Conservation (phyloP, 2,888 invertebrate species). For the Ormyrus labotus region DNA sequence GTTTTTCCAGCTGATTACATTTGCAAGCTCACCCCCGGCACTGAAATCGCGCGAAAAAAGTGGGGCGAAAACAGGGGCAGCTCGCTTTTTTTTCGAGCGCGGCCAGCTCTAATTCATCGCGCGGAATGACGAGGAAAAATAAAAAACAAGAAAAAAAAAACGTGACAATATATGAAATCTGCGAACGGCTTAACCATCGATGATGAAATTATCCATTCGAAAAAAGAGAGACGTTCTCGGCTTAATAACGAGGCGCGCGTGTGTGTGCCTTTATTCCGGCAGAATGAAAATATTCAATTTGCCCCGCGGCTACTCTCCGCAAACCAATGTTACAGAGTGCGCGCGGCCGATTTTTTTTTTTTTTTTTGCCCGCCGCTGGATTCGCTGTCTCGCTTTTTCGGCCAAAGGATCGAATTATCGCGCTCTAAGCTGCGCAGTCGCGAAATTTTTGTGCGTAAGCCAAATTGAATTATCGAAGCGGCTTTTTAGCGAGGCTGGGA, state of each 20-base stretch:
- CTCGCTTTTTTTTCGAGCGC: no score
- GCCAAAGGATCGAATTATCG: constrained; percentile 1
- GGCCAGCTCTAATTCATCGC: no score
- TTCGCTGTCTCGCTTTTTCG: neutral
- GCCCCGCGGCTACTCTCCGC: neutral
- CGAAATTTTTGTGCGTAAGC: neutral
- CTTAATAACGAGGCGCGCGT: neutral
- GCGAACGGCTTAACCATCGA: constrained; percentile 3
- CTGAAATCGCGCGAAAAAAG: no score
- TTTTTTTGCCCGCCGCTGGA: neutral
- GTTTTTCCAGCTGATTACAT: constrained; percentile 25
- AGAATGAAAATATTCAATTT: constrained; percentile 46
- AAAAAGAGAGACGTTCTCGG: neutral
- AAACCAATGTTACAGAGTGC: constrained; percentile 38
- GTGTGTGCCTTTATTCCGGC: neutral
- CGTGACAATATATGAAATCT: neutral
- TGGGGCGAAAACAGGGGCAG: no score
- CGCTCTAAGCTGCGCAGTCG: neutral
- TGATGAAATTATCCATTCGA: constrained; percentile 23
- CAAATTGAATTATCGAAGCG: neutral
- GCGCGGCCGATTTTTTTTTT: neutral
- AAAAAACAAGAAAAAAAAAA: neutral
- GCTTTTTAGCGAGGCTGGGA: no score
- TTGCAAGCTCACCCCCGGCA: neutral
- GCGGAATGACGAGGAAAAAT: no score